Conservation (phyloP, 2,797 vertebrate genomes). For the Pipistrellus nathusii region DNA sequence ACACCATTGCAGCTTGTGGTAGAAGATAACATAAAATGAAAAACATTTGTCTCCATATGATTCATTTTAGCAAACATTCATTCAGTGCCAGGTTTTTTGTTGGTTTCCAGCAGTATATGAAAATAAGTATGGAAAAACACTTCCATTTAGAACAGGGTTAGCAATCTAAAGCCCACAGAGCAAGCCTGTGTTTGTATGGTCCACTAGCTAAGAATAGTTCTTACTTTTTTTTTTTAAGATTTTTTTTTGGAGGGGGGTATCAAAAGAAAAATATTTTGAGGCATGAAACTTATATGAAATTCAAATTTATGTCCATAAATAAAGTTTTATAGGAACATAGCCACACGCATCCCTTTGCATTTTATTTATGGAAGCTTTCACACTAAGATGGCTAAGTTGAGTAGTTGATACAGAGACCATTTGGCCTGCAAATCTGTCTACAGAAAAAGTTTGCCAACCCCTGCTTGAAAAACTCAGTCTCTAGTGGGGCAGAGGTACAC, state of each 20-base stretch:
- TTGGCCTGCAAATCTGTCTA: neutral
- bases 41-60: neutral
- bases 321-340: neutral
- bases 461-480: neutral
- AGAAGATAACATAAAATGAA: conserved; percentile 46
- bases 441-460: neutral
- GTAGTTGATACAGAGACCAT: neutral
- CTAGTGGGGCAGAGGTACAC: too few species aligned
- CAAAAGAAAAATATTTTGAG: conserved; percentile 29
- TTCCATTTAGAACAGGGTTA: neutral
- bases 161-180: neutral
- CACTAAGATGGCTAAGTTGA: neutral
- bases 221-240: neutral
- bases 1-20: conserved; percentile 11
- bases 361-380: neutral
- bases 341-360: neutral
- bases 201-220: conserved; percentile 17
- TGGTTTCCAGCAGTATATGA: neutral
- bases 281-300: conserved; percentile 25
- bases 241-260: neutral
- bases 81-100: neutral
- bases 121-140: conserved; percentile 13
- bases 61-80: conserved; percentile 29
- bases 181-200: neutral
- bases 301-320: conserved; percentile 20